These are phyloP conservation scores for Cremastobaeus sp. DNA, from an alignment of 2,888 invertebrate species.

Conservation along the genomic window DNA sequence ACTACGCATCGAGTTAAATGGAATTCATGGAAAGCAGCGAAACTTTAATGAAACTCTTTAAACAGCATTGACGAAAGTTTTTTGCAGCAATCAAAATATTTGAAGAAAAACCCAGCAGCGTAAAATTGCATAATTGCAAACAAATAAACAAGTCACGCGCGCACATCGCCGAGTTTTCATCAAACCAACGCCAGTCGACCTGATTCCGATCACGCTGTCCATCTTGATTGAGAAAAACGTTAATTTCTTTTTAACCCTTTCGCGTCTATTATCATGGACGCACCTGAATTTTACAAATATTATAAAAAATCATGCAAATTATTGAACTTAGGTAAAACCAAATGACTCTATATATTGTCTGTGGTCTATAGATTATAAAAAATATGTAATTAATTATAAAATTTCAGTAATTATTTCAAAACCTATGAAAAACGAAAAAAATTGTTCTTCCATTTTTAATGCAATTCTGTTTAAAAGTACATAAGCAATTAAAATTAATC, in stretches of 20 bases:
- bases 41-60: conserved; percentile 21
- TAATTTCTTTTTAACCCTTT: conserved; percentile 19
- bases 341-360: too few species aligned
- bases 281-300: too few species aligned
- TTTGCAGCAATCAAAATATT: conserved; percentile 41
- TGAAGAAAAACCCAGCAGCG: conserved; percentile 17
- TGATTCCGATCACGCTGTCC: conserved; percentile 3
- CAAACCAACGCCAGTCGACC: conserved; percentile 28
- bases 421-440: too few species aligned
- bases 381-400: too few species aligned
- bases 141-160: conserved; percentile 45
- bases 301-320: too few species aligned
- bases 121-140: conserved; percentile 34
- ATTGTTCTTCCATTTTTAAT: too few species aligned
- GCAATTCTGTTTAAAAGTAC: too few species aligned
- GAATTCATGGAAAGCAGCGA: conserved; percentile 10
- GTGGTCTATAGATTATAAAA: too few species aligned
- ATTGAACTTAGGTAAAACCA: too few species aligned
- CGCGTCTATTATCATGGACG: not conserved
- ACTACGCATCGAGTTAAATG: not conserved
- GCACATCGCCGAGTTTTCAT: conserved; percentile 22
- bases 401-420: too few species aligned
- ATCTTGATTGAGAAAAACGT: conserved; percentile 4
- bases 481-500: too few species aligned
- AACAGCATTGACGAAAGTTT: conserved; percentile 33